A percentile compares a stretch with the other conserved stretches of the same genome.
Conservation (phyloP, 1,140 invertebrate genomes). For the Ptiloglossa arizonensis region DNA sequence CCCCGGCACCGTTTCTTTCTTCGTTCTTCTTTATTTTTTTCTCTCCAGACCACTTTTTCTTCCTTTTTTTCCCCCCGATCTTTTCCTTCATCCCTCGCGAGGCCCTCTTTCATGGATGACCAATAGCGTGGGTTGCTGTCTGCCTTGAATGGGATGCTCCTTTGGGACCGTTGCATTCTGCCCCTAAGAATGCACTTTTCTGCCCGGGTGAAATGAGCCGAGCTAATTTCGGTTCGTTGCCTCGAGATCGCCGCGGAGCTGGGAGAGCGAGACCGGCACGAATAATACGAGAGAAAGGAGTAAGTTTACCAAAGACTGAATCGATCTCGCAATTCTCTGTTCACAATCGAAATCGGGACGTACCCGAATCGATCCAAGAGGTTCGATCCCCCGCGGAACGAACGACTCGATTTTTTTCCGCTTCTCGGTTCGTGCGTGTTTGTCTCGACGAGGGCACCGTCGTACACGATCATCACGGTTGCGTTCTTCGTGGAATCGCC, state of each 20-base stretch:
- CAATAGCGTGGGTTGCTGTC: constrained; percentile 70
- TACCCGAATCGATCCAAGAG: constrained; percentile 22
- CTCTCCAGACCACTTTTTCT: too few relatives aligned
- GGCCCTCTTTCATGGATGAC: constrained; percentile 72
- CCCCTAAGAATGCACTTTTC: constrained; percentile 73
- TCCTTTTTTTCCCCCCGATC: too few relatives aligned
- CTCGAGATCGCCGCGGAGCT: constrained; percentile 33
- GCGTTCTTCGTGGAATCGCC: background rate
- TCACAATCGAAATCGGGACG: constrained; percentile 8
- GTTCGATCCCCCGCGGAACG: background rate
- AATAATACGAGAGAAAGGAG: constrained; percentile 44
- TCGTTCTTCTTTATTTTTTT: background rate
- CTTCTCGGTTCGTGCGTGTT: background rate
- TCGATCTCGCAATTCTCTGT: constrained; percentile 47
- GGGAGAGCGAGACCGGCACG: constrained; percentile 10
- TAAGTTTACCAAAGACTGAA: constrained; percentile 56
- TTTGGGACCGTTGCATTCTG: constrained; percentile 65
- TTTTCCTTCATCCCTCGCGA: constrained; percentile 46
- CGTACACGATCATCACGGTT: constrained; percentile 11
- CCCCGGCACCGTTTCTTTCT: constrained; percentile 44
- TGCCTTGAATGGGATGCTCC: constrained; percentile 71
- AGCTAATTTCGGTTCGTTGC: constrained; percentile 71
- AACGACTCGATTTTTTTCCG: background rate
- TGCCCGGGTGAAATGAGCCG: constrained; percentile 76
- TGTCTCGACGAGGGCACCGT: constrained; percentile 21